A percentile compares a stretch with the other conserved stretches of the same genome.
Evolutionary conservation across 1,140 invertebrate genomes (phyloP).

Genomic region (Nymphalis io): DNA sequence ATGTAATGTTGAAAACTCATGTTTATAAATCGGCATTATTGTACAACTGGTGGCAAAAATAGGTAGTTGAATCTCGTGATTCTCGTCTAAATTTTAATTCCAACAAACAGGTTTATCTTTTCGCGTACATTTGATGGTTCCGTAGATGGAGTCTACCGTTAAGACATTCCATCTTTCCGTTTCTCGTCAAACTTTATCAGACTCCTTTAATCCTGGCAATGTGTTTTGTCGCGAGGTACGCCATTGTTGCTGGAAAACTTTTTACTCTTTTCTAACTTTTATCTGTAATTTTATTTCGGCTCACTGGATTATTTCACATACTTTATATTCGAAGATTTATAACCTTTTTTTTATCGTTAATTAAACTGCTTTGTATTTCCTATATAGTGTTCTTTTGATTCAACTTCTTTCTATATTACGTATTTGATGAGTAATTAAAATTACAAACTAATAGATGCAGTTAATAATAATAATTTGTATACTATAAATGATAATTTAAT

Average conservation of each 20-base stretch:
- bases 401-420: not conserved
- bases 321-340: slow-evolving; percentile 55
- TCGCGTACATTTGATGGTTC: slow-evolving; percentile 19
- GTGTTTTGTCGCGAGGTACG: slow-evolving; percentile 70
- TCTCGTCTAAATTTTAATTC: not conserved
- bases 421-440: too few relatives aligned
- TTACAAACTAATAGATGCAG: too few relatives aligned
- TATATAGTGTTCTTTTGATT: not conserved
- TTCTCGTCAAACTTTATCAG: slow-evolving; percentile 54
- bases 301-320: slow-evolving; percentile 55
- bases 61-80: not conserved
- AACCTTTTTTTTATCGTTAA: slow-evolving; percentile 38
- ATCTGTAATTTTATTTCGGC: slow-evolving; percentile 71
- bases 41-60: too few relatives aligned
- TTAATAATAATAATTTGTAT: too few relatives aligned
- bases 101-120: not conserved
- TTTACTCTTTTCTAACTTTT: slow-evolving; percentile 59
- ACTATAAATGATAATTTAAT: too few relatives aligned
- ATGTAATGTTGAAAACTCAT: too few relatives aligned
- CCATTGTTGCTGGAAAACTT: slow-evolving; percentile 66
- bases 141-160: slow-evolving; percentile 39
- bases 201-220: slow-evolving; percentile 75
- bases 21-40: too few relatives aligned
- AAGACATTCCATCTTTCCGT: slow-evolving; percentile 38
- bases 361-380: slow-evolving; percentile 11